phyloP scores from a whole-genome alignment of 2,888 invertebrate species.

The Imbricaverruca yamaguchii region DNA sequence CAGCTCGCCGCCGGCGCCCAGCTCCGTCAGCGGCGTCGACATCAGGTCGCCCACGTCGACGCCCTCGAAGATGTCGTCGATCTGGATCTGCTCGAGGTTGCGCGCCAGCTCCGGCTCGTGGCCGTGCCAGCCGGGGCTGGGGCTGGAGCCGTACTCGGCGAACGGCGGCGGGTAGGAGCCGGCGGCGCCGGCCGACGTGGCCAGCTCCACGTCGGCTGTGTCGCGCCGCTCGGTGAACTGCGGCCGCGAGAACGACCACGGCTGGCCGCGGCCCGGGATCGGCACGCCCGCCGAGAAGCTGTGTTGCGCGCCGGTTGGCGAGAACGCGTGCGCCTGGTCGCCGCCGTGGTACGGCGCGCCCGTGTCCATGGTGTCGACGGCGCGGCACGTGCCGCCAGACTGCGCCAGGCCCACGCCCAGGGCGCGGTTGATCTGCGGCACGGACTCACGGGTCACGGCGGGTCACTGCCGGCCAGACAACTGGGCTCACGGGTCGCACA shows the following conservation, averaged over 20 bases:
- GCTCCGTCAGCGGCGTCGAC: background rate
- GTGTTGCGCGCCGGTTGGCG: background rate
- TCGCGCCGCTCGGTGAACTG: conserved; percentile 12
- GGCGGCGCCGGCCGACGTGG: background rate
- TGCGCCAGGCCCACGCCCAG: background rate
- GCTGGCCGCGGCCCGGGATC: conserved; percentile 6
- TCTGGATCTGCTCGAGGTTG: conserved; percentile 3
- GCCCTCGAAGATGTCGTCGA: conserved; percentile 19
- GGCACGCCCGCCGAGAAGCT: conserved; percentile 2
- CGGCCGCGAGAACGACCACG: background rate
- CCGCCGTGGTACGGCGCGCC: background rate
- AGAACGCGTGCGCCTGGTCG: background rate
- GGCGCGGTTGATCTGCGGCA: background rate
- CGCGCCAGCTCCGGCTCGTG: conserved; percentile 12
- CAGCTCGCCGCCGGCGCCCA: background rate
- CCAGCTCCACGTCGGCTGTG: background rate
- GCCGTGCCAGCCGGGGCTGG: background rate
- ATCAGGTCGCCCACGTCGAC: conserved; percentile 9
- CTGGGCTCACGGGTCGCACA: background rate
- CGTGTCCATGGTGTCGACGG: background rate
- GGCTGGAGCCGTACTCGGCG: background rate
- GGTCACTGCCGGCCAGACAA: background rate
- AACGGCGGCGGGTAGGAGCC: background rate
- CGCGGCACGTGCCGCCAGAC: background rate
- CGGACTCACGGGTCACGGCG: background rate